Evolutionary conservation across 2,797 vertebrate genomes (phyloP).

Genomic region (Gymnodraco acuticeps): DNA sequence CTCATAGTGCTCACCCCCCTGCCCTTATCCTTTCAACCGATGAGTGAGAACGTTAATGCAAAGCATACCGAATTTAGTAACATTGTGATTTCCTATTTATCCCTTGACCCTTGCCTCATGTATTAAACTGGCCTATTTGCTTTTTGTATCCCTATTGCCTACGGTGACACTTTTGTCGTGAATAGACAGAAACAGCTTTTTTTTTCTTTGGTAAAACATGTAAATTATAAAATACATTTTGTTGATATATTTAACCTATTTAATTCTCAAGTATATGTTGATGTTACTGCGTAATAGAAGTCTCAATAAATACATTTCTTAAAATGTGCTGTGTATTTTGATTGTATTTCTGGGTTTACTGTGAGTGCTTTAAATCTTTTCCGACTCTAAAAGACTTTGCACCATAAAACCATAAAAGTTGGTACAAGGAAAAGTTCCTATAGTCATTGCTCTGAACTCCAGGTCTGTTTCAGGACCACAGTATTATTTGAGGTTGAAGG

Average conservation of each 20-base stretch:
- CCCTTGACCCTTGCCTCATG: neutral
- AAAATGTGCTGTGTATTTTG: neutral
- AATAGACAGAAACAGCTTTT: neutral
- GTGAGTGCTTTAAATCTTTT: neutral
- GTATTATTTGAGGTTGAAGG: neutral
- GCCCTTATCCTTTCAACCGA: neutral
- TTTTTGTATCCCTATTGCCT: neutral
- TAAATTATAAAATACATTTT: too few relatives aligned
- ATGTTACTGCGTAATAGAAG: neutral
- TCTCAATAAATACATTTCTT: neutral
- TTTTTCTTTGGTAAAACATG: neutral
- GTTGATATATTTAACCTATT: neutral
- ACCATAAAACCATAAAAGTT: neutral
- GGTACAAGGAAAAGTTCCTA: neutral
- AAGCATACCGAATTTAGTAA: neutral
- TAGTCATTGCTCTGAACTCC: neutral
- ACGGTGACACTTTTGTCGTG: neutral
- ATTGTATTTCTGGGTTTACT: neutral
- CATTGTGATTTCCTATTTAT: neutral
- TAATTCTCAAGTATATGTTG: neutral
- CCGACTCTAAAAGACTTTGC: neutral
- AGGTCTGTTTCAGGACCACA: neutral
- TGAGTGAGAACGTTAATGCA: neutral
- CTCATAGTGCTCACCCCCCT: neutral
- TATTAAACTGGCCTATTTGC: neutral